These are phyloP conservation scores for Heliconius hermathena DNA, from an alignment of 1,140 invertebrate genomes.

Conservation along the genomic window DNA sequence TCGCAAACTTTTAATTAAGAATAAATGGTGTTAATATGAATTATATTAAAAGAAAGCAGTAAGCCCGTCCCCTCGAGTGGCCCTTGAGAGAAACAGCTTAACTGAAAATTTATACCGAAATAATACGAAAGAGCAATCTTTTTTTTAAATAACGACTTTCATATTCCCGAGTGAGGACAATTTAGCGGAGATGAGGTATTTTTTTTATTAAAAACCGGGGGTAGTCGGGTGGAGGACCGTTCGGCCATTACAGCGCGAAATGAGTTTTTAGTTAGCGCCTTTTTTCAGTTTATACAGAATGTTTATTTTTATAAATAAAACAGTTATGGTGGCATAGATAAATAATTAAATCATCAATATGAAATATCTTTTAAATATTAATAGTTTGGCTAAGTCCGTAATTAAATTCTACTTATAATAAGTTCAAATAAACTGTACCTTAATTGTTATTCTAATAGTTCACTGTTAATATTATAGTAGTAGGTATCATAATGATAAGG, in stretches of 20 bases:
- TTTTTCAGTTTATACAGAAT: conserved; percentile 53
- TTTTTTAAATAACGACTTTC: conserved; percentile 80
- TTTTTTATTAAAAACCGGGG: conserved; percentile 77
- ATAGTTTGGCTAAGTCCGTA: no score
- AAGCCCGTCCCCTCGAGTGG: conserved; percentile 52
- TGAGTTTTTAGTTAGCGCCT: conserved; percentile 75
- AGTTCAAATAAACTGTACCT: no score
- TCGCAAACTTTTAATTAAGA: conserved; percentile 26
- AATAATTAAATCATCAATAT: background rate
- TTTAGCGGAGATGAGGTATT: conserved; percentile 79
- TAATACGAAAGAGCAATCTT: conserved; percentile 75
- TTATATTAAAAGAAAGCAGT: conserved; percentile 32
- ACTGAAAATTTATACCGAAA: conserved; percentile 79
- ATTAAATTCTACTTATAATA: no score
- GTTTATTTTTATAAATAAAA: conserved; percentile 13
- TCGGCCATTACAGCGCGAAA: conserved; percentile 72
- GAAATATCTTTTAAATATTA: no score
- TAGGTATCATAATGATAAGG: no score
- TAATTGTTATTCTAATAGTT: no score
- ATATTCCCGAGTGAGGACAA: conserved; percentile 78
- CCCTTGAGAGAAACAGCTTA: conserved; percentile 61
- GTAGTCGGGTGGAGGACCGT: conserved; percentile 47
- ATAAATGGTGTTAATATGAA: conserved; percentile 29
- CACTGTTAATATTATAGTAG: no score
- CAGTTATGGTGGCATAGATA: background rate